A percentile compares a stretch with the other conserved stretches of the same genome.
Evolutionary conservation across 2,888 invertebrate species (phyloP).

Genomic region (Portevinia maculata): DNA sequence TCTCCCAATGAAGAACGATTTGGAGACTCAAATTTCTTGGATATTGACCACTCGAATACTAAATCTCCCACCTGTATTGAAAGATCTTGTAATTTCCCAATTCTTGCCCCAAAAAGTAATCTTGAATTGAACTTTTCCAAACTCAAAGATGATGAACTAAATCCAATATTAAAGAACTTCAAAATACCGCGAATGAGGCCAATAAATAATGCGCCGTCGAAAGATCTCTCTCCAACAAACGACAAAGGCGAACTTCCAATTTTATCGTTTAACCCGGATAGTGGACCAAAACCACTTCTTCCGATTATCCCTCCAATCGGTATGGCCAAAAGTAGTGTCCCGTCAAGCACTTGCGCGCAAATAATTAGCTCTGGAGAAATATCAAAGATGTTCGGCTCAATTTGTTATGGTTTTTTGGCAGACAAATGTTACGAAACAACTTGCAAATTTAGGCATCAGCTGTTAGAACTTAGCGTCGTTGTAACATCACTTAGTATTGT

Average conservation of each 20-base stretch:
- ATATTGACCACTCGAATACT: not conserved
- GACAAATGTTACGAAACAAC: conserved; percentile 37
- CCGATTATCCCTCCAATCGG: not conserved
- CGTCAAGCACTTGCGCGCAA: not conserved
- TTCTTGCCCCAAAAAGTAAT: conserved; percentile 29
- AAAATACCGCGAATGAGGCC: conserved; percentile 44
- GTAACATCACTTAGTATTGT: conserved; percentile 28
- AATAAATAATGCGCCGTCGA: not conserved
- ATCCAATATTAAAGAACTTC: conserved; percentile 26
- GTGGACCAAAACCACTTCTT: not conserved
- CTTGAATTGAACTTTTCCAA: conserved; percentile 21
- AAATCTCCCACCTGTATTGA: not conserved
- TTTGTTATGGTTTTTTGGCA: conserved; percentile 49
- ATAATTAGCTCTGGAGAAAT: conserved; percentile 22
- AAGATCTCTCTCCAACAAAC: conserved; percentile 8
- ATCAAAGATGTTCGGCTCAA: conserved; percentile 51
- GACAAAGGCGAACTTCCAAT: too few species aligned
- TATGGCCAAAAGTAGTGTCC: not conserved
- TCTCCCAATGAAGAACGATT: conserved; percentile 76
- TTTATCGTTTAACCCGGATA: not conserved
- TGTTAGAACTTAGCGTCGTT: conserved; percentile 32
- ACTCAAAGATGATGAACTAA: conserved; percentile 20
- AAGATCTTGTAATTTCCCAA: not conserved
- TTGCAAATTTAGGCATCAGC: conserved; percentile 58
- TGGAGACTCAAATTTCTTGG: conserved; percentile 43